Base-by-base conservation (phyloP, 2,797 vertebrate species). In the Schizopygopsis pylzovi region DNA sequence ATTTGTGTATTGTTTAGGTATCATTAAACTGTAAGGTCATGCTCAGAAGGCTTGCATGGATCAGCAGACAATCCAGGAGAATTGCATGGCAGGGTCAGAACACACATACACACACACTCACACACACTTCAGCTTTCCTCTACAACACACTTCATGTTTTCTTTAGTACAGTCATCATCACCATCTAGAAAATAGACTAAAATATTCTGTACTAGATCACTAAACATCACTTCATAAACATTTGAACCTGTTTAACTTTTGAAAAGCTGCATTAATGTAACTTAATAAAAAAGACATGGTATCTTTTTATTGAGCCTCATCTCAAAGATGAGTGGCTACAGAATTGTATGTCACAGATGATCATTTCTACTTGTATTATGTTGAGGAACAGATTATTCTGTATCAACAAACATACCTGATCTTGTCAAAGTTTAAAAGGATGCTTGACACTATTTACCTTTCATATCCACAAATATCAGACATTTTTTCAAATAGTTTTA, bases 1-100 rank as follows among this genome's bases (percentile, higher is more conserved):
- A 59, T 47, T 43, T 61, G 16, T 79, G 37, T 75, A n/a, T 82
- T 61, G 7, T 79, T 61, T 37, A 80, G 39, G 7, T 85, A n/a
- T 22, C 37, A 20, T 25, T 39, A n/a, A 45, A 77, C 6, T 28
- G n/a, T 45, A 25, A 22, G 0, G 4, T 59, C 56, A n/a, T 47
- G 45, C 1, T 11, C 10, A 20, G 45, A 82, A 41, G 11, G 52
- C 20, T 6, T 18, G 13, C n/a, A n/a, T 63, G 70, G 72, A 13
- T 49, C 37, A 72, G 9, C 65, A 25, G 18, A 49, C 86, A 59
- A 1, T 39, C 18, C 0, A 56, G 54, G 4, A 63, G 59, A 52
- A 47, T 7, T 52, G 9, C 41, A 63, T 45, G 68, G 41, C n/a
- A 63, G 37, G 76, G 84, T 87, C 73, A 85, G 83, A 2, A 33